Base-by-base conservation (phyloP, 2,113 vertebrate genomes). In the Gambusia holbrooki region DNA sequence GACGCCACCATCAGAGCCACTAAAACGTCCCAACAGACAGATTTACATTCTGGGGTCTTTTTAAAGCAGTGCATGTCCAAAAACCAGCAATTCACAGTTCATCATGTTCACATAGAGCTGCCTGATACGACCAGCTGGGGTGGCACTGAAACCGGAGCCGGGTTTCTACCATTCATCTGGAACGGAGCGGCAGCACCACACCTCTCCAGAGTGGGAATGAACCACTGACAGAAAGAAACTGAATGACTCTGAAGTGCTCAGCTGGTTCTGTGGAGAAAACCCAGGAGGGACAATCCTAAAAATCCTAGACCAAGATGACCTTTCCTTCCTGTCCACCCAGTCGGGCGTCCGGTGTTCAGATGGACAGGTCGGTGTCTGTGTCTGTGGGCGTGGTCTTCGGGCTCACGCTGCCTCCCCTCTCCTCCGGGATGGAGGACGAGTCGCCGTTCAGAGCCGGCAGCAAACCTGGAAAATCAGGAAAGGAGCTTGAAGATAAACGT, bases 361-460 rank as follows among this genome's bases (percentile, higher is more conserved):
- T 88, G 75, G 90, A 92, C 70, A 92, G 77, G 73, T 93, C 92
- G 0, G 90, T 89, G 88, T 92, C 91, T 48, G 90, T 92, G 87
- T 93, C 90, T 0, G 90, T 88, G 51, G 89, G 77, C 0, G 89
- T 84, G 62, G 83, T 92, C 87, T 92, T 92, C 3, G 68, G 87
- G 67, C 89, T 86, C 10, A 5, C 35, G 1, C 66, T 63, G 37
- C 67, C 65, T 22, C 71, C 83, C 68, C 87, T 64, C 74, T 91
- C 92, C 40, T 93, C 90, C 0, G 90, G 90, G 14, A 93, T 92
- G 78, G 87, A 82, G 68, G 79, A 83, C 0, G 92, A 72, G 64
- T 93, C 92, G 1, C 88, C 73, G 65, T 88, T 79, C n/a, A 87
- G 54, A n/a, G 79, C 6, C 0, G 79, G 68, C n/a, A 81, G 58